Evolutionary conservation across 1,140 invertebrate genomes (phyloP).

Genomic region (Dreissena polymorpha): DNA sequence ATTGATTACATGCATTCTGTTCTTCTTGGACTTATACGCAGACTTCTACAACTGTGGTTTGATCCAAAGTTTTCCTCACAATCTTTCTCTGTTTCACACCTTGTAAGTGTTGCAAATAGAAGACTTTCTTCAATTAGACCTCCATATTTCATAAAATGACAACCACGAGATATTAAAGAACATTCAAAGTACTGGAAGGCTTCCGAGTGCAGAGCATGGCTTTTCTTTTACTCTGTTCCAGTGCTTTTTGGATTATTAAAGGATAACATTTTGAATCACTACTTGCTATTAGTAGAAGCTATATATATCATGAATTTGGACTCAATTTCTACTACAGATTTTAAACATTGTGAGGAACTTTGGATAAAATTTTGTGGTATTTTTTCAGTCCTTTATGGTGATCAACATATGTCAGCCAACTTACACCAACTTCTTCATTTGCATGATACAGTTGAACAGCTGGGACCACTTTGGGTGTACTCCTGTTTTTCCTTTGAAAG

Average conservation of each 20-base stretch:
- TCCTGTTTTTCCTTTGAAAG: conserved; percentile 51
- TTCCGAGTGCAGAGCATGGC: conserved; percentile 39
- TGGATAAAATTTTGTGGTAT: conserved; percentile 28
- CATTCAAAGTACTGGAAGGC: conserved; percentile 42
- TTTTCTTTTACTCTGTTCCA: conserved; percentile 35
- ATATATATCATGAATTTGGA: conserved; percentile 47
- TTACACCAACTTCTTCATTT: conserved; percentile 42
- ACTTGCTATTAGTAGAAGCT: conserved; percentile 36
- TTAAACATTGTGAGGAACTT: conserved; percentile 29
- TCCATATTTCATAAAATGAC: conserved; percentile 36
- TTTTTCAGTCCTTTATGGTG: conserved; percentile 35
- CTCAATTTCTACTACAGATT: background rate
- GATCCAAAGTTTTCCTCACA: conserved; percentile 27
- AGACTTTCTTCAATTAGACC: conserved; percentile 18
- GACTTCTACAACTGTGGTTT: conserved; percentile 17
- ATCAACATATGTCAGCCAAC: conserved; percentile 49
- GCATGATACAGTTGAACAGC: conserved; percentile 27
- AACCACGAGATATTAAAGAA: conserved; percentile 32
- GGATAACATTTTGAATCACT: conserved; percentile 9
- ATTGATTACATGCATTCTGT: conserved; percentile 50
- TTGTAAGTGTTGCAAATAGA: conserved; percentile 4
- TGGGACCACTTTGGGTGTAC: conserved; percentile 48
- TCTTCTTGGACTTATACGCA: conserved; percentile 9
- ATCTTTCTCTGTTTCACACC: conserved; percentile 19
- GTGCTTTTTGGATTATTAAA: conserved; percentile 39